phyloP scores from a whole-genome alignment of 2,797 vertebrate species.

The Acropternis orthonyx region DNA sequence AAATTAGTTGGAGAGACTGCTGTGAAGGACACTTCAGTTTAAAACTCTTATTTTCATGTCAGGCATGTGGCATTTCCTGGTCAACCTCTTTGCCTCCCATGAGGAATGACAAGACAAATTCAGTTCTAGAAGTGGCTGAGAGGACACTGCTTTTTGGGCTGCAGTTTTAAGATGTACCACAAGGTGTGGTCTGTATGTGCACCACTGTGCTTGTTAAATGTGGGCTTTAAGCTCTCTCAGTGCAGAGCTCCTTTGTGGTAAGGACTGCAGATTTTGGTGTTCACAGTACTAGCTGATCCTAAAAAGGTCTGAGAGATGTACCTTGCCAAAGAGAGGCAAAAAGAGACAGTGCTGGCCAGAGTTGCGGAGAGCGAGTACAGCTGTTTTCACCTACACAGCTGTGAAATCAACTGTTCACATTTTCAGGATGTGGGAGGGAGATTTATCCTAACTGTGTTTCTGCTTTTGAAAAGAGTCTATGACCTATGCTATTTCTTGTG shows the following conservation, averaged over 20 bases:
- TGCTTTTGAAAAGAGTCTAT: neutral
- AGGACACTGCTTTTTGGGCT: neutral
- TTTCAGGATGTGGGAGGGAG: neutral
- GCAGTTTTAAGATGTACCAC: neutral
- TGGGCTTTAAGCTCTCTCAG: neutral
- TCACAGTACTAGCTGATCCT: neutral
- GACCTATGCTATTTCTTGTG: neutral
- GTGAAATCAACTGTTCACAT: neutral
- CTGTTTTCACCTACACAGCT: neutral
- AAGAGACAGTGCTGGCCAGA: neutral
- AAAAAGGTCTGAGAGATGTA: neutral
- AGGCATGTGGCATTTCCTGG: neutral
- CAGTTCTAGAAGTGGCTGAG: neutral
- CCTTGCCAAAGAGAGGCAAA: neutral
- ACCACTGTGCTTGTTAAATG: neutral
- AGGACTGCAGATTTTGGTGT: neutral
- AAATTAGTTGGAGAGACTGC: constrained; percentile 31
- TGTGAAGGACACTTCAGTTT: constrained; percentile 45
- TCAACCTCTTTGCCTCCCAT: neutral
- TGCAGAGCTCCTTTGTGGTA: neutral
- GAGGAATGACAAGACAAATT: neutral
- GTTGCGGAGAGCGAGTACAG: neutral
- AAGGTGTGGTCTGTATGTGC: accelerated
- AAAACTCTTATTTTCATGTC: constrained; percentile 34
- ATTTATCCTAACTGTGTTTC: neutral